Percentiles rank a stretch among this genome's conserved stretches.
Conservation (phyloP, 2,888 invertebrate genomes). For the Conomelus anceps region DNA sequence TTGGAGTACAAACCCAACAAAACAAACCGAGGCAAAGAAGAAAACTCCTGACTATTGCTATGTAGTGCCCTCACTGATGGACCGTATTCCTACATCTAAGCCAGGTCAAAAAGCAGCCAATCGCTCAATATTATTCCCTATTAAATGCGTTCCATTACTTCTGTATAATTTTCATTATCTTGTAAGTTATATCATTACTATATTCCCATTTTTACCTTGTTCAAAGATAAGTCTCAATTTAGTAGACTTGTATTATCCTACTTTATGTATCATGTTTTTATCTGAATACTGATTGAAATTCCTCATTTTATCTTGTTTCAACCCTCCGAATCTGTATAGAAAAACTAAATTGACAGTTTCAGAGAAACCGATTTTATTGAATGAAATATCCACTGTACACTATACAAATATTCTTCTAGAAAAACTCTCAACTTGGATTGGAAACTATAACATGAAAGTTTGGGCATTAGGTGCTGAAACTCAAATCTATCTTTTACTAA, state of each 20-base stretch:
- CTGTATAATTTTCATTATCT: neutral
- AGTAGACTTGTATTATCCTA: neutral
- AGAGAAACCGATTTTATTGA: neutral
- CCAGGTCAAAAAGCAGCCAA: neutral
- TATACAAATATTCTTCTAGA: neutral
- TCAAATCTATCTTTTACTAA: neutral
- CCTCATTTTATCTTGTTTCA: neutral
- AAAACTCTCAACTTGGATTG: neutral
- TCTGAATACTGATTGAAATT: too few relatives aligned
- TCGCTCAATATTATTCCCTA: slow-evolving; percentile 10
- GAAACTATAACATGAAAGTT: neutral
- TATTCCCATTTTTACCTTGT: neutral
- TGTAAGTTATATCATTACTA: neutral
- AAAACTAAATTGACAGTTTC: neutral
- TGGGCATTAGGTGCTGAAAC: neutral
- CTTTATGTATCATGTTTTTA: too few relatives aligned
- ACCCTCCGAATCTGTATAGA: neutral
- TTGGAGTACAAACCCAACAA: slow-evolving; percentile 89
- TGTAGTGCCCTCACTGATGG: slow-evolving; percentile 99
- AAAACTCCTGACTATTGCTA: slow-evolving; percentile 97
- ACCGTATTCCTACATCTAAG: slow-evolving; percentile 87
- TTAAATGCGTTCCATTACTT: neutral
- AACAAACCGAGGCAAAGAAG: slow-evolving; percentile 73
- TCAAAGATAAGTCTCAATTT: neutral
- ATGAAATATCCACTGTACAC: neutral